Evolutionary conservation across 2,888 invertebrate species (phyloP).

Genomic region (Agrotis ipsilon): DNA sequence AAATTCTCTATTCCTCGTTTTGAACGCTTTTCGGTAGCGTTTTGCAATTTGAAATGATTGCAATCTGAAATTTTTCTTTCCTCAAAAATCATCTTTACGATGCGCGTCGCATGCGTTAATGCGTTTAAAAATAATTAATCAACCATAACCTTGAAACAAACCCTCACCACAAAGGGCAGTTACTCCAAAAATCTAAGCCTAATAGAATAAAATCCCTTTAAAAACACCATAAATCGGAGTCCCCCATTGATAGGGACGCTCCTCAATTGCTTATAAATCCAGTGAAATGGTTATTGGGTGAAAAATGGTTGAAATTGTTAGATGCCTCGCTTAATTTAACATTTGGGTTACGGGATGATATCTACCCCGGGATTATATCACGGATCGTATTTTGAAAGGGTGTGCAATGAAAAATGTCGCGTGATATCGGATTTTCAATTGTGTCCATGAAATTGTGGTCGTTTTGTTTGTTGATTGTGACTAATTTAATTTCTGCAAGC

Average conservation of each 20-base stretch:
- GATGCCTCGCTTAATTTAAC: constrained; percentile 71
- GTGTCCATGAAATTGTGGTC: not conserved
- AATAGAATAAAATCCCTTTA: constrained; percentile 75
- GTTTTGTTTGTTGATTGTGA: not conserved
- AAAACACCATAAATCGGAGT: constrained; percentile 71
- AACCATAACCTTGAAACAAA: not conserved
- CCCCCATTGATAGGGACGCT: constrained; percentile 70
- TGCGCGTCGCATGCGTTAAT: too few species aligned
- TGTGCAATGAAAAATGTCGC: constrained; percentile 27
- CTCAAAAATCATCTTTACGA: too few species aligned
- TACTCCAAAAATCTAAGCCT: constrained; percentile 56
- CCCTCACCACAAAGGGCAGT: constrained; percentile 23
- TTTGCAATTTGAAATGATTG: too few species aligned
- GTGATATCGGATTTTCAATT: constrained; percentile 17
- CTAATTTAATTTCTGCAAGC: too few species aligned
- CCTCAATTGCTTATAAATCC: constrained; percentile 77
- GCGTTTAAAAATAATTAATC: too few species aligned
- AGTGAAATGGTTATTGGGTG: constrained; percentile 74
- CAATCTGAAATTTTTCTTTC: too few species aligned
- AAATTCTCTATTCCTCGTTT: too few species aligned
- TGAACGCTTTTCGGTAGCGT: too few species aligned
- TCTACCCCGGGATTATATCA: constrained; percentile 46
- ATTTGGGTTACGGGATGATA: constrained; percentile 58
- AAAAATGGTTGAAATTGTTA: constrained; percentile 72
- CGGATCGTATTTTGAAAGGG: constrained; percentile 23